phyloP scores from a whole-genome alignment of 2,797 vertebrate genomes.

The Antrozous pallidus region DNA sequence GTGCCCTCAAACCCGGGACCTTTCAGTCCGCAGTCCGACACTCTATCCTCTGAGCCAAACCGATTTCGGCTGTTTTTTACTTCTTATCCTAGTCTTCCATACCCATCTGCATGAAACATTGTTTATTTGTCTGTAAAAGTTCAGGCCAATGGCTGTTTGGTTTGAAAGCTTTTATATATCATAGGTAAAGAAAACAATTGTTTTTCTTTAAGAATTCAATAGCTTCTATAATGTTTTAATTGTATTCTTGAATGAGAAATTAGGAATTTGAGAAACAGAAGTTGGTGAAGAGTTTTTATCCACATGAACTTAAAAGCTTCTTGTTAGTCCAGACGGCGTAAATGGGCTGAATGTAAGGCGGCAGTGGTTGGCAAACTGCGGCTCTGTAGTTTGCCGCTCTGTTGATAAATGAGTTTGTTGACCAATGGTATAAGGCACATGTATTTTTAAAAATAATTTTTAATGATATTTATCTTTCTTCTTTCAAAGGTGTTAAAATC shows the following conservation, averaged over 20 bases:
- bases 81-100: slow-evolving; percentile 7
- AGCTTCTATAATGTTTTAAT: slow-evolving; percentile 29
- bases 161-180: slow-evolving; percentile 16
- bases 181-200: background rate
- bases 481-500: slow-evolving; percentile 95
- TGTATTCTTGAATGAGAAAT: slow-evolving; percentile 45
- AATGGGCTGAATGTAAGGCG: slow-evolving; percentile 15
- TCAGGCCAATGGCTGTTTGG: background rate
- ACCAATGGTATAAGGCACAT: background rate
- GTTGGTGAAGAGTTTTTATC: slow-evolving; percentile 43
- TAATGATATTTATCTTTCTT: slow-evolving; percentile 74
- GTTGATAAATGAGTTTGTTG: too few relatives aligned
- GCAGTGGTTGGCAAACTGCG: too few relatives aligned
- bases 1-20: too few relatives aligned
- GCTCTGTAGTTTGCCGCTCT: too few relatives aligned
- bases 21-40: too few relatives aligned
- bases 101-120: background rate
- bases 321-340: slow-evolving; percentile 18
- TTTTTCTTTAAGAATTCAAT: slow-evolving; percentile 36
- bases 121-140: slow-evolving; percentile 32
- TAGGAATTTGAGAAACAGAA: slow-evolving; percentile 51
- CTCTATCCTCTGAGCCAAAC: too few relatives aligned
- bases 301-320: background rate
- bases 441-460: slow-evolving; percentile 35
- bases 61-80: slow-evolving; percentile 35